These are phyloP conservation scores for Lepidurus packardi DNA, from an alignment of 1,140 invertebrate species.

Conservation along the genomic window DNA sequence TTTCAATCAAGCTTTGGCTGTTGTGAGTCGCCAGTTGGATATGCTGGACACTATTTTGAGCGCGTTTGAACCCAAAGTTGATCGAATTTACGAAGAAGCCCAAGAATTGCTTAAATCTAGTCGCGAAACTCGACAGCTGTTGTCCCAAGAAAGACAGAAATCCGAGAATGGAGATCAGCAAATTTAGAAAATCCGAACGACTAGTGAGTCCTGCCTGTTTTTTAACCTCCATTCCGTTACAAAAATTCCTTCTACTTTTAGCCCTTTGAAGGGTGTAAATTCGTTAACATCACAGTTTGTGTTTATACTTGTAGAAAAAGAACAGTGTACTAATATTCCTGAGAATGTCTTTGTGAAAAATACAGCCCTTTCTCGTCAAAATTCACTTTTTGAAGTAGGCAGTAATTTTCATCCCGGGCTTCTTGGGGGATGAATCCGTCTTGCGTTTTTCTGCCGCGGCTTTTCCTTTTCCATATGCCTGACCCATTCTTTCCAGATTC, in stretches of 20 bases:
- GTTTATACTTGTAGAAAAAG: background rate
- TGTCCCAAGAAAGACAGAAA: background rate
- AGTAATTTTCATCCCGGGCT: constrained; percentile 23
- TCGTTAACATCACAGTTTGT: background rate
- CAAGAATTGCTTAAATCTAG: background rate
- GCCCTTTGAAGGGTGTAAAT: background rate
- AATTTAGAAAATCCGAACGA: background rate
- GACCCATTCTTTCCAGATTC: constrained; percentile 42
- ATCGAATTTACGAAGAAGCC: background rate
- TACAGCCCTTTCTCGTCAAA: background rate
- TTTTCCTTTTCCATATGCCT: constrained; percentile 29
- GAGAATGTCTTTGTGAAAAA: background rate
- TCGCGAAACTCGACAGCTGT: background rate
- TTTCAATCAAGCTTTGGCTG: background rate
- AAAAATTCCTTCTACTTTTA: background rate
- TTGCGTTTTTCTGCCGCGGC: constrained; percentile 24
- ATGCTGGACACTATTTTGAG: background rate
- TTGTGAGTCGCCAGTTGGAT: background rate
- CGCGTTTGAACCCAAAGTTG: background rate
- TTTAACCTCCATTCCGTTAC: background rate
- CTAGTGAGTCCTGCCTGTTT: background rate
- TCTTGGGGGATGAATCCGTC: background rate
- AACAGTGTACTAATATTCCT: background rate
- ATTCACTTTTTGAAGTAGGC: constrained; percentile 28
- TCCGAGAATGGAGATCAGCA: background rate